Evolutionary conservation across 1,140 invertebrate species (phyloP), one percentile per base, ranked within the genome.

Genomic region (Cyclina sinensis): DNA sequence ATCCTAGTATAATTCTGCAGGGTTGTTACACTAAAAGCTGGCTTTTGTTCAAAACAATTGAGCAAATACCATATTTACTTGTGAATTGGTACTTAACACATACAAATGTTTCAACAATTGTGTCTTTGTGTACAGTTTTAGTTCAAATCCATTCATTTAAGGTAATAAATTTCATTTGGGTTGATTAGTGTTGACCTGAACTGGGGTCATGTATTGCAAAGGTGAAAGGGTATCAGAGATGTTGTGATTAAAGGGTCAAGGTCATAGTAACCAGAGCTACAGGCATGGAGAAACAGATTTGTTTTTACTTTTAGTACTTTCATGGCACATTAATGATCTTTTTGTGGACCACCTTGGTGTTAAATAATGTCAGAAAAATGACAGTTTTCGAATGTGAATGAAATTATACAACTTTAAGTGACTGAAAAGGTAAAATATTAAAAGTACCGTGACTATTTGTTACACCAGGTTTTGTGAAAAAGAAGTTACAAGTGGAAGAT

Each of bases 141-240:
- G 57, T 65, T 84, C 65, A 73, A 73, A 84, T 70, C 35, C 43
- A 39, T 84, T 84, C 65, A 84, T 84, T 84, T 84, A 43, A 62
- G 62, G 82, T 84, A 68, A 84, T 84, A 84, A 84, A 84, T 84
- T 73, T 84, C 48, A 65, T 84, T 84, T 84, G 62, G 82, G 65
- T 84, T 48, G 59, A 84, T 84, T 84, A 84, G 82, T 54, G 48
- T 37, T 73, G 65, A 35, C 82, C 82, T 73, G 62, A 84, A 73
- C 62, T 73, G 48, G 62, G 82, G 82, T 84, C 62, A 54, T 73
- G 39, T 65, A 35, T 65, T 73, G 82, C 37, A 48, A 24, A 51
- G 68, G 68, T 73, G n/a, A 84, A 70, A 73, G 65, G 62, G 39
- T 70, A 84, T 73, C 68, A 73, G 68, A 51, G 51, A 48, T 21